These are phyloP conservation scores for Dynastes grantii DNA, from an alignment of 2,888 invertebrate genomes.

Conservation along the genomic window DNA sequence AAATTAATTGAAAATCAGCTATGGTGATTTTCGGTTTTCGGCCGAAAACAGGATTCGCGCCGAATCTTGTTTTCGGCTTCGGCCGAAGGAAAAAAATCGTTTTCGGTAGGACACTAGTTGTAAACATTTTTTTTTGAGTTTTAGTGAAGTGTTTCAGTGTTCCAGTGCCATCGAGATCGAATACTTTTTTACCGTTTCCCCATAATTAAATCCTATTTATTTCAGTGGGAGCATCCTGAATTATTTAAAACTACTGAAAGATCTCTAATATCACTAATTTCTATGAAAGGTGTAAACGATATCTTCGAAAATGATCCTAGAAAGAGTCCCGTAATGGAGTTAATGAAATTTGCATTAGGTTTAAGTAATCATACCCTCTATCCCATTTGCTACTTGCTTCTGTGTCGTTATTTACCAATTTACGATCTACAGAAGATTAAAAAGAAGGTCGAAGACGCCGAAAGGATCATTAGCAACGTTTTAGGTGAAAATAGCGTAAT, in stretches of 20 bases:
- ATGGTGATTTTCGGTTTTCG: too few relatives aligned
- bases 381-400: constrained; percentile 67
- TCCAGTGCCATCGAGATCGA: too few relatives aligned
- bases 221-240: constrained; percentile 11
- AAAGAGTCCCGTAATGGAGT: not conserved
- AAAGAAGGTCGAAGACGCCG: constrained; percentile 23
- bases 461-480: constrained; percentile 74
- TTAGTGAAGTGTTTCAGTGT: too few relatives aligned
- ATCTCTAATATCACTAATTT: constrained; percentile 9
- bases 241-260: not conserved
- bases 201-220: not conserved
- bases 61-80: too few relatives aligned
- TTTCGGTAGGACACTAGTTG: too few relatives aligned
- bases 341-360: constrained; percentile 28
- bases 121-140: too few relatives aligned
- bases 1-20: too few relatives aligned
- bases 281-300: constrained; percentile 7
- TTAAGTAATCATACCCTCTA: constrained; percentile 30
- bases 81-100: too few relatives aligned
- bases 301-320: constrained; percentile 25
- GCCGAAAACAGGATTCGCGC: too few relatives aligned
- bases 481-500: constrained; percentile 90
- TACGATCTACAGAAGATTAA: constrained; percentile 17
- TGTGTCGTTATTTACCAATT: constrained; percentile 62
- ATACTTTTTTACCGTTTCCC: too few relatives aligned